These are phyloP conservation scores for Aphidius ervi DNA, from an alignment of 1,140 invertebrate species.

Conservation along the genomic window DNA sequence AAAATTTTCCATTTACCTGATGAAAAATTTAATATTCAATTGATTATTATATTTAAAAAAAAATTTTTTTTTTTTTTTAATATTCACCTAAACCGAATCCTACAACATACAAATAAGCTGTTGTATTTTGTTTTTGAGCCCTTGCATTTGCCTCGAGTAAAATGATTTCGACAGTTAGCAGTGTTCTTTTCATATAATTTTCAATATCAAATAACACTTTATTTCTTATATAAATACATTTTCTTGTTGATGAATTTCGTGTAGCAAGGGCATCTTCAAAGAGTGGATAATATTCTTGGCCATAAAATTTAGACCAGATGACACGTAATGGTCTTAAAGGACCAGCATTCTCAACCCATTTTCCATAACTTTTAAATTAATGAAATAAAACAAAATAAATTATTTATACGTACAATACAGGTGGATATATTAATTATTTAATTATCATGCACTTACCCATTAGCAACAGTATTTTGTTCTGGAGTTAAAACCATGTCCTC, in stretches of 20 bases:
- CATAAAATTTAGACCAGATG: slow-evolving; percentile 46
- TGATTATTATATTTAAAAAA: no score
- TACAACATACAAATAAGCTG: slow-evolving; percentile 50
- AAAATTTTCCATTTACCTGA: slow-evolving; percentile 22
- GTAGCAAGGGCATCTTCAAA: slow-evolving; percentile 34
- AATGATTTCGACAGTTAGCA: slow-evolving; percentile 49
- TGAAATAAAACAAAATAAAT: slow-evolving; percentile 10
- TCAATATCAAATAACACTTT: slow-evolving; percentile 45
- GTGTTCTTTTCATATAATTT: slow-evolving; percentile 48
- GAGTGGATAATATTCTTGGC: slow-evolving; percentile 38
- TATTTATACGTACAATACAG: no score
- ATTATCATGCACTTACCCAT: slow-evolving; percentile 41
- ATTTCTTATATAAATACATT: slow-evolving; percentile 20
- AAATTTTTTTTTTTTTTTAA: no score
- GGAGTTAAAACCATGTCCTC: slow-evolving; percentile 55
- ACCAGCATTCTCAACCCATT: slow-evolving; percentile 26
- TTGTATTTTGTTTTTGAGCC: slow-evolving; percentile 46
- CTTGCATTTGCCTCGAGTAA: slow-evolving; percentile 48
- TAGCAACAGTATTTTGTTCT: slow-evolving; percentile 51
- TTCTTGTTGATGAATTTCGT: no score
- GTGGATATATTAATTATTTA: no score
- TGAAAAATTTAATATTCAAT: no score
- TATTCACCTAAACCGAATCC: slow-evolving; percentile 51
- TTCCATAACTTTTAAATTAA: slow-evolving; percentile 26
- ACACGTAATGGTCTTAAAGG: slow-evolving; percentile 32